A percentile compares a stretch with the other conserved stretches of the same genome.
phyloP scores from a whole-genome alignment of 2,797 vertebrate species.

The Gadopsis marmoratus region DNA sequence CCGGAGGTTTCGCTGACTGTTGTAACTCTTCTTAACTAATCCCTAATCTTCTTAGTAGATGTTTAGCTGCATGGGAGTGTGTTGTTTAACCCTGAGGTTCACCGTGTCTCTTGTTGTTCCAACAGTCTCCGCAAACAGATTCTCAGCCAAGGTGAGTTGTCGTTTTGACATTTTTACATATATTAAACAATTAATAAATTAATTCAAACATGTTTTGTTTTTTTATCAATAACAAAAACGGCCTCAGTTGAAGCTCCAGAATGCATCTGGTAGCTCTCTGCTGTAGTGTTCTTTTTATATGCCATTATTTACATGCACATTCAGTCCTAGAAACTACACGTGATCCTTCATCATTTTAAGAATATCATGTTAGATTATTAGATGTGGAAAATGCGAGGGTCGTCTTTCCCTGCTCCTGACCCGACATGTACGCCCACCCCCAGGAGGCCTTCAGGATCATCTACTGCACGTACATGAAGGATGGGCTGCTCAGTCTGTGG shows the following conservation, averaged over 20 bases:
- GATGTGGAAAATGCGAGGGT: background rate
- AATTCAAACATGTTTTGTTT: background rate
- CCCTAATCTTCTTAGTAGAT: constrained; percentile 74
- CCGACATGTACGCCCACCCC: background rate
- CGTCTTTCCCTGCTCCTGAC: background rate
- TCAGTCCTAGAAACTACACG: background rate
- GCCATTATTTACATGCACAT: background rate
- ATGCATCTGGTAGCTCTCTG: background rate
- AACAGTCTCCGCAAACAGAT: constrained; percentile 94
- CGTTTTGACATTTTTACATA: background rate
- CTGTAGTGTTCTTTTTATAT: background rate
- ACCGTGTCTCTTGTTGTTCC: constrained; percentile 62
- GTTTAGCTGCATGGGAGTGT: constrained; percentile 51
- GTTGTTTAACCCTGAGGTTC: constrained; percentile 42
- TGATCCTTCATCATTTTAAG: background rate
- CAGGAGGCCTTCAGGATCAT: constrained; percentile 95
- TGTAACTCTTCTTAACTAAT: constrained; percentile 36
- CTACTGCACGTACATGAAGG: constrained; percentile 91
- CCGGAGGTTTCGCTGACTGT: constrained; percentile 29
- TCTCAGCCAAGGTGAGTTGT: constrained; percentile 96
- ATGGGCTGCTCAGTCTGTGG: constrained; percentile 95
- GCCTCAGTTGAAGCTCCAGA: background rate
- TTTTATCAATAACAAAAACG: background rate
- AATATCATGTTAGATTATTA: background rate
- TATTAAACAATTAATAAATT: background rate